phyloP scores from a whole-genome alignment of 2,888 invertebrate genomes.

The Bhutanitis thaidina region DNA sequence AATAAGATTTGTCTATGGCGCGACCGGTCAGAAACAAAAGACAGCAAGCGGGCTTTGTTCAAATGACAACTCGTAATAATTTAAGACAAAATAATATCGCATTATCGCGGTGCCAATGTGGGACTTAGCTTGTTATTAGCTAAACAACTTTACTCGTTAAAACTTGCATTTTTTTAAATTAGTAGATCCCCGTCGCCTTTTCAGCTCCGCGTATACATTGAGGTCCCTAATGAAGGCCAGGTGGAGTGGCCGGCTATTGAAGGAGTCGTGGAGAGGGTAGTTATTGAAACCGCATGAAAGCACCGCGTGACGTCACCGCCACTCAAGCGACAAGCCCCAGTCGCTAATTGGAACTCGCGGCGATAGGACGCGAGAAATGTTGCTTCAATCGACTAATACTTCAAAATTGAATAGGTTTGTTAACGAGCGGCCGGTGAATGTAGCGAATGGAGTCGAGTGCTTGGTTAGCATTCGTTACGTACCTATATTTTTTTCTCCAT shows the following conservation, averaged over 20 bases:
- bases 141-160: constrained; percentile 68
- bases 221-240: constrained; percentile 76
- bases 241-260: constrained; percentile 74
- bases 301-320: constrained; percentile 71
- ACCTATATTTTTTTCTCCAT: constrained; percentile 34
- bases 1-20: constrained; percentile 79
- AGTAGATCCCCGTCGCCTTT: constrained; percentile 57
- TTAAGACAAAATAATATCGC: constrained; percentile 57
- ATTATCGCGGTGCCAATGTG: constrained; percentile 21
- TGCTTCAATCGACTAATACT: constrained; percentile 76
- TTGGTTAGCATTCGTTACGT: constrained; percentile 50
- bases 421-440: constrained; percentile 74
- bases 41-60: constrained; percentile 59
- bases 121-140: constrained; percentile 56
- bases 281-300: constrained; percentile 76
- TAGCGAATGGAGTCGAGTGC: constrained; percentile 57
- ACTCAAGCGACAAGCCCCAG: constrained; percentile 71
- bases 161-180: constrained; percentile 64
- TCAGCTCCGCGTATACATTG: constrained; percentile 61
- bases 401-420: constrained; percentile 75
- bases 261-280: constrained; percentile 75
- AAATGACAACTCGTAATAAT: constrained; percentile 64
- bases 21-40: constrained; percentile 69
- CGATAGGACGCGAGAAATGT: constrained; percentile 73
- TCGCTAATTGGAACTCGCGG: constrained; percentile 77